Conservation (phyloP, 2,113 vertebrate genomes). For the Chaetodon auriga region DNA sequence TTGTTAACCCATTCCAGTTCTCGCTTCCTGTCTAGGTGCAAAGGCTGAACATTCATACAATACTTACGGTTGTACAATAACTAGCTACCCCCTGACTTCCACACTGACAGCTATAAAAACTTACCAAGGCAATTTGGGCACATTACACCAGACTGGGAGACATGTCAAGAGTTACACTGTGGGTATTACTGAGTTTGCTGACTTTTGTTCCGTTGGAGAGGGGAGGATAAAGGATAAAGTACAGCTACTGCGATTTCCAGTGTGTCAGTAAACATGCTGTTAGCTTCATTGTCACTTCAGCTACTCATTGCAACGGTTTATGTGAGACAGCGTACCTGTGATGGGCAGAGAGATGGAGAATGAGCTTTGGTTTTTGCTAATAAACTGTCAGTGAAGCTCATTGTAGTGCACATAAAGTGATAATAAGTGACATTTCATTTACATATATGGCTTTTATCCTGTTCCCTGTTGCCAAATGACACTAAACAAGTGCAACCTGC, state of each 20-base stretch:
- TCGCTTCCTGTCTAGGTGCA: neutral
- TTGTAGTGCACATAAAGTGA: neutral
- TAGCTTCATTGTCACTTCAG: neutral
- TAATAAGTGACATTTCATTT: neutral
- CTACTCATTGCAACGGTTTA: neutral
- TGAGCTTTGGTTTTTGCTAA: too few species aligned
- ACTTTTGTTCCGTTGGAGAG: neutral
- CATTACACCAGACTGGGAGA: neutral
- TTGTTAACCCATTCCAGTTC: neutral
- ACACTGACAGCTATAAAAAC: neutral
- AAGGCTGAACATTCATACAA: neutral
- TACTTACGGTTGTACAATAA: neutral
- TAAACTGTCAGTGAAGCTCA: too few species aligned
- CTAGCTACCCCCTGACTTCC: neutral
- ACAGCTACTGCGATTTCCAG: neutral
- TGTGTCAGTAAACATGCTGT: neutral
- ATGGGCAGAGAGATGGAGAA: too few species aligned
- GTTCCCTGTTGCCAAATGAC: neutral
- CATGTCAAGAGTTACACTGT: neutral
- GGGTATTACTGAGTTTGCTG: conserved; percentile 4
- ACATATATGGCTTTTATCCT: neutral
- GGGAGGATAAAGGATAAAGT: conserved; percentile 13
- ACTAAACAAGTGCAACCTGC: neutral
- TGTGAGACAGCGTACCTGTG: neutral
- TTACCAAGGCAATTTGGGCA: neutral